Percentiles rank a stretch among this genome's conserved stretches.
phyloP scores from a whole-genome alignment of 2,888 invertebrate genomes.

The Brachyptera risi region DNA sequence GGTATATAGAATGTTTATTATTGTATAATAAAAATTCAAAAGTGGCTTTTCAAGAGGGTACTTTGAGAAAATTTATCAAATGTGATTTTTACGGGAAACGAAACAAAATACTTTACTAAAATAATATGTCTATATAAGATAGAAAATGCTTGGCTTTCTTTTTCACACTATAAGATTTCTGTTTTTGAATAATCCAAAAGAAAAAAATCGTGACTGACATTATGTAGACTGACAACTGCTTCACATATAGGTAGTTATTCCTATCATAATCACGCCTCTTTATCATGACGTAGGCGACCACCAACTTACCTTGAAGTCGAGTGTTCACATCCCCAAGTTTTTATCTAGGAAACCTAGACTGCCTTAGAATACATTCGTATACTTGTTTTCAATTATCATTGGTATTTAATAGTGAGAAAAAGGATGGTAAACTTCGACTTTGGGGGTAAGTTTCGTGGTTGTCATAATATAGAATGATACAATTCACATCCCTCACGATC shows the following conservation, averaged over 20 bases:
- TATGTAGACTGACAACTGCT: constrained; percentile 15
- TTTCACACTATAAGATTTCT: background rate
- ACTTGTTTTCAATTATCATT: background rate
- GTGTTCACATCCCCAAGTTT: background rate
- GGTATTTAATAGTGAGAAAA: no score
- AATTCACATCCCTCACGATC: no score
- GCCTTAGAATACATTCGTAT: constrained; percentile 3
- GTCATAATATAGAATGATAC: no score
- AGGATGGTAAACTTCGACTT: no score
- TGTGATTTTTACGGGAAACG: constrained; percentile 5
- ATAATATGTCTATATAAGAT: background rate
- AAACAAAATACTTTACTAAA: no score
- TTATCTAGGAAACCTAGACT: constrained; percentile 16
- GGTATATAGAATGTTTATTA: no score
- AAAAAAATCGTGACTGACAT: constrained; percentile 13
- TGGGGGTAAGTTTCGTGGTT: no score
- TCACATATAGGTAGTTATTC: constrained; percentile 15
- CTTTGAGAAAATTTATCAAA: constrained; percentile 16
- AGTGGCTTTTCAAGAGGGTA: constrained; percentile 31
- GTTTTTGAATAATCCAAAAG: no score
- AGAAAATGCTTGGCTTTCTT: background rate
- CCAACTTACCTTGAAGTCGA: background rate
- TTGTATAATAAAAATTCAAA: constrained; percentile 28
- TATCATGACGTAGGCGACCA: background rate
- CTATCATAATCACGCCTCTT: constrained; percentile 10